A percentile compares a stretch with the other conserved stretches of the same genome.
phyloP scores from a whole-genome alignment of 2,888 invertebrate species.

The Mechanitis mazaeus region DNA sequence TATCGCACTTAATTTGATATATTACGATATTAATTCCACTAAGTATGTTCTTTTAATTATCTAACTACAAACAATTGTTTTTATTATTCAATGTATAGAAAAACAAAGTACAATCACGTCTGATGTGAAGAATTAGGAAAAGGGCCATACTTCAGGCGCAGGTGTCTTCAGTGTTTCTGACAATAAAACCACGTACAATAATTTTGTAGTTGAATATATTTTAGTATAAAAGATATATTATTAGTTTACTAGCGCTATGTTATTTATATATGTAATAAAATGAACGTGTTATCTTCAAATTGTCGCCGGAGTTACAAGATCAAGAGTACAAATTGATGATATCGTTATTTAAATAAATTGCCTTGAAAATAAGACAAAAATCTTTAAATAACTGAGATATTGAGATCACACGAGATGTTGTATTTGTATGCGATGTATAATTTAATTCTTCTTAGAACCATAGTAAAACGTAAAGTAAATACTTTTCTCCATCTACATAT shows the following conservation, averaged over 20 bases:
- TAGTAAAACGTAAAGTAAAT: background rate
- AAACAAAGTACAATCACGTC: background rate
- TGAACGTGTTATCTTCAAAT: background rate
- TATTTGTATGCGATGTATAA: background rate
- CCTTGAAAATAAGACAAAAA: conserved; percentile 2
- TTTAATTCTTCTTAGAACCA: background rate
- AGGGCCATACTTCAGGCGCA: conserved; percentile 28
- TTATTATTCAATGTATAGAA: too few relatives aligned
- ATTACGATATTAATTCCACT: too few relatives aligned
- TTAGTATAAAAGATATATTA: too few relatives aligned
- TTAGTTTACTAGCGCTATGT: too few relatives aligned
- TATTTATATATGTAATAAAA: too few relatives aligned
- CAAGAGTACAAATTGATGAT: background rate
- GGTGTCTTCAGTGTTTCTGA: conserved; percentile 28
- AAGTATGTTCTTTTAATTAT: too few relatives aligned
- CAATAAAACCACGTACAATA: conserved; percentile 15
- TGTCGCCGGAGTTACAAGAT: background rate
- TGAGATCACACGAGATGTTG: background rate
- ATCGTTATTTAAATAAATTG: conserved; percentile 2
- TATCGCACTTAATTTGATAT: too few relatives aligned
- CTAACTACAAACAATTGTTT: too few relatives aligned
- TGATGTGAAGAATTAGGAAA: conserved; percentile 18
- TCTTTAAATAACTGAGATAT: conserved; percentile 1
- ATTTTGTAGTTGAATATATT: too few relatives aligned
- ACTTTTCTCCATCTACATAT: too few relatives aligned